Evolutionary conservation across 2,113 vertebrate genomes (phyloP).

Genomic region (Spea bombifrons): DNA sequence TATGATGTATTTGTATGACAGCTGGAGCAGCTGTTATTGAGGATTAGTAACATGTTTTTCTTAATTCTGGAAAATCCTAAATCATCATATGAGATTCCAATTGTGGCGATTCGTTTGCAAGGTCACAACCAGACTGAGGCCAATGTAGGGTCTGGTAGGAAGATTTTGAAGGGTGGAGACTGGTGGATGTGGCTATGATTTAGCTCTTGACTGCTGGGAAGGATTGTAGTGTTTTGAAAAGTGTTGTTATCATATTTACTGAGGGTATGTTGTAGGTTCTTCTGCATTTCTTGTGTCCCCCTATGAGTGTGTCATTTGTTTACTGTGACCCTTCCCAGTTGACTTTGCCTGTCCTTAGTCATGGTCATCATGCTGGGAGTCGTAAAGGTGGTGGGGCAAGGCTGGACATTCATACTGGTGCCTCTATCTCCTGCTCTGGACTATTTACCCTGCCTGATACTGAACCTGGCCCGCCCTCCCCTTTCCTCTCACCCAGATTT

Average conservation of each 20-base stretch:
- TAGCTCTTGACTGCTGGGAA: conserved; percentile 6
- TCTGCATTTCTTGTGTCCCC: conserved; percentile 10
- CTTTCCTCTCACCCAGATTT: conserved; percentile 7
- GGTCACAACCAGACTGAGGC: not conserved
- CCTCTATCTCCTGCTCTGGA: conserved; percentile 37
- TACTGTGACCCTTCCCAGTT: conserved; percentile 14
- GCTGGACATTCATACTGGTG: conserved; percentile 44
- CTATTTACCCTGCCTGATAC: conserved; percentile 21
- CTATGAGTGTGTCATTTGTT: conserved; percentile 32
- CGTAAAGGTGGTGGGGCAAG: conserved; percentile 18
- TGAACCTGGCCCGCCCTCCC: conserved; percentile 22
- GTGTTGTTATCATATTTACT: conserved; percentile 21
- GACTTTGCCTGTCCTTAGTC: conserved; percentile 6
- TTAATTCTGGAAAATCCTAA: not conserved
- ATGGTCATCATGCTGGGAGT: conserved; percentile 10
- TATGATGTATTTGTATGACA: too few species aligned
- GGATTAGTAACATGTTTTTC: not conserved
- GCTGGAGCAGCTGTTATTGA: not conserved
- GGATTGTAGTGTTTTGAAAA: conserved; percentile 16
- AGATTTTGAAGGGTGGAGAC: not conserved
- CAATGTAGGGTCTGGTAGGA: not conserved
- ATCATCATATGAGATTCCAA: not conserved
- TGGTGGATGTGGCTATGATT: conserved; percentile 1
- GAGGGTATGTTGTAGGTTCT: conserved; percentile 34
- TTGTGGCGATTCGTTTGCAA: not conserved